Conservation (phyloP, 2,888 invertebrate species). For the Sericinus montela region DNA sequence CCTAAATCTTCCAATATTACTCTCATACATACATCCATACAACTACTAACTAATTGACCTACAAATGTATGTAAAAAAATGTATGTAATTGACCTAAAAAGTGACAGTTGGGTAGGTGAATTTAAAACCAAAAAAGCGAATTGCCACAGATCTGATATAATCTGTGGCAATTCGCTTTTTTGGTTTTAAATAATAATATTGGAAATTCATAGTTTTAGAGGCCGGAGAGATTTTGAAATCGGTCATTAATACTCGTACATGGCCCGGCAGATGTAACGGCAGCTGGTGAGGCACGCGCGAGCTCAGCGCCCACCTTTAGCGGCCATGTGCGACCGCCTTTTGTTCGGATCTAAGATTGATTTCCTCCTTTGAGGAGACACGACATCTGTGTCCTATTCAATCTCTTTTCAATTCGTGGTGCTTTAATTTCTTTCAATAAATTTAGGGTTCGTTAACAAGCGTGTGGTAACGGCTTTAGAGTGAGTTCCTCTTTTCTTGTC, state of each 20-base stretch:
- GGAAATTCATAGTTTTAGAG: slow-evolving; percentile 17
- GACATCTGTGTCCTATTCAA: slow-evolving; percentile 9
- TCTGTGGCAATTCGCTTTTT: too few species aligned
- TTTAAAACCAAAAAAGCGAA: background rate
- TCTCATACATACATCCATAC: too few species aligned
- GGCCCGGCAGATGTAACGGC: slow-evolving; percentile 34
- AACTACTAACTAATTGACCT: too few species aligned
- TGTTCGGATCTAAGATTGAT: slow-evolving; percentile 33
- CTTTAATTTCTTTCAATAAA: too few species aligned
- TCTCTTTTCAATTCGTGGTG: too few species aligned
- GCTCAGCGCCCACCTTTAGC: slow-evolving; percentile 30
- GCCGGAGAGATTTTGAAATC: slow-evolving; percentile 14
- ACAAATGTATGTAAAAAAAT: too few species aligned
- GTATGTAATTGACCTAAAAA: background rate
- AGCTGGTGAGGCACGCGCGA: slow-evolving; percentile 37
- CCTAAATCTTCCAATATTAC: too few species aligned
- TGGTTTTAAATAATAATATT: background rate
- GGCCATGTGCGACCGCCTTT: slow-evolving; percentile 26
- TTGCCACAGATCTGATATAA: too few species aligned
- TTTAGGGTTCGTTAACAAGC: too few species aligned
- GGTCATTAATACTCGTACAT: slow-evolving; percentile 20
- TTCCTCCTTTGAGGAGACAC: slow-evolving; percentile 23
- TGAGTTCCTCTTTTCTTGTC: too few species aligned
- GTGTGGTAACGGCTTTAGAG: too few species aligned
- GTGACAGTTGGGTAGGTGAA: background rate